Evolutionary conservation across 2,797 vertebrate genomes (phyloP).

Genomic region (Pristis pectinata): DNA sequence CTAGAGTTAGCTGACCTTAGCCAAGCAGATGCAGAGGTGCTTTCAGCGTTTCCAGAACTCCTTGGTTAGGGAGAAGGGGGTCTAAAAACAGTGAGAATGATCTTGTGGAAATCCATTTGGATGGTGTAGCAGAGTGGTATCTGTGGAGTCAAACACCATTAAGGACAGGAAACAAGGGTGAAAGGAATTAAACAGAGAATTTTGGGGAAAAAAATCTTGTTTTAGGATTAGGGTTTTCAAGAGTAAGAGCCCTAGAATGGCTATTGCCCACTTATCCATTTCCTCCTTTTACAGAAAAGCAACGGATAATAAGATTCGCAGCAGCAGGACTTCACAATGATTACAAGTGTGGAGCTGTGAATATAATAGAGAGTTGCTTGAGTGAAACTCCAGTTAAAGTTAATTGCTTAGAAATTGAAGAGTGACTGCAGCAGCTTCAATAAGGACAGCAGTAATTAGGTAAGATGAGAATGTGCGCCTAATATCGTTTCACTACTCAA

Average conservation of each 20-base stretch:
- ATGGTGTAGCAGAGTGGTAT: not conserved
- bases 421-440: constrained; percentile 13
- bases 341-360: not conserved
- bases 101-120: not conserved
- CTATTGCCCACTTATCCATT: not conserved
- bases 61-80: not conserved
- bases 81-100: not conserved
- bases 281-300: not conserved
- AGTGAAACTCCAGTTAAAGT: constrained; percentile 30
- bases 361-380: not conserved
- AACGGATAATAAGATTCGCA: not conserved
- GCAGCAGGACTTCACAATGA: not conserved
- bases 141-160: not conserved
- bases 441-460: constrained; percentile 25
- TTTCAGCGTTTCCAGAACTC: not conserved
- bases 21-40: not conserved
- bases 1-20: not conserved
- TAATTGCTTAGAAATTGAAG: constrained; percentile 31
- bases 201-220: not conserved
- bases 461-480: not conserved
- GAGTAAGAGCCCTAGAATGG: not conserved
- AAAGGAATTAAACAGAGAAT: not conserved
- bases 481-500: constrained; percentile 13
- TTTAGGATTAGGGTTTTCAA: not conserved
- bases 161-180: not conserved